Conservation (phyloP, 2,888 invertebrate species). For the Torymus texanus region DNA sequence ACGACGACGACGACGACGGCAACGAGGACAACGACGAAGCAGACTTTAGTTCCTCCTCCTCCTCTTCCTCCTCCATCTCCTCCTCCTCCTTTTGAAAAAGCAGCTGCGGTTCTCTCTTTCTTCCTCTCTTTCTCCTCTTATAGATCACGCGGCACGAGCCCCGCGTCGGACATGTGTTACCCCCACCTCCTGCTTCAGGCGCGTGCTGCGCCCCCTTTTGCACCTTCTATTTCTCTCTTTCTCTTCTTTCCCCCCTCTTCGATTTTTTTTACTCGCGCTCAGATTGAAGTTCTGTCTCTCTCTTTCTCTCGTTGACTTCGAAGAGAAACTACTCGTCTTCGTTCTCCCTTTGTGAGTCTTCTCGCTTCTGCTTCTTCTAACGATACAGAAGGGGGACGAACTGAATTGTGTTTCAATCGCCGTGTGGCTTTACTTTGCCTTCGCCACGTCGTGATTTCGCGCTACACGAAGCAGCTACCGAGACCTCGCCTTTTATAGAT, state of each 20-base stretch:
- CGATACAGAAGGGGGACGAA: background rate
- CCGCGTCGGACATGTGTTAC: conserved; percentile 68
- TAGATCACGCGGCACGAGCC: conserved; percentile 51
- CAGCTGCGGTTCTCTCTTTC: conserved; percentile 34
- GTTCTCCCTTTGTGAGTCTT: too few species aligned
- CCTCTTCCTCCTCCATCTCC: conserved; percentile 13
- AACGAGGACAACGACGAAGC: conserved; percentile 35
- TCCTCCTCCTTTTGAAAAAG: conserved; percentile 18
- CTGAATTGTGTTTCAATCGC: conserved; percentile 45
- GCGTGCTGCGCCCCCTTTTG: conserved; percentile 4
- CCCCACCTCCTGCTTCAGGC: conserved; percentile 56
- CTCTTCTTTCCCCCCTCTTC: background rate
- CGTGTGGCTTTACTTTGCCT: conserved; percentile 10
- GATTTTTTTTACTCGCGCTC: background rate
- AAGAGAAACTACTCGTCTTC: too few species aligned
- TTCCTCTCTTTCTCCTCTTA: conserved; percentile 12
- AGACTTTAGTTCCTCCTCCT: conserved; percentile 33
- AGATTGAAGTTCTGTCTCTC: conserved; percentile 27
- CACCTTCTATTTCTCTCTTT: conserved; percentile 12
- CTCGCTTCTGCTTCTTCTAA: too few species aligned
- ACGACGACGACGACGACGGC: conserved; percentile 30
- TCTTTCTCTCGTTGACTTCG: conserved; percentile 5
- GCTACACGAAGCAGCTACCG: background rate
- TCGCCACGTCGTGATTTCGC: conserved; percentile 6
- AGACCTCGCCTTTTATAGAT: conserved; percentile 33